These are phyloP conservation scores for Ctenosaura bakeri DNA, from an alignment of 2,797 vertebrate species.

Conservation along the genomic window DNA sequence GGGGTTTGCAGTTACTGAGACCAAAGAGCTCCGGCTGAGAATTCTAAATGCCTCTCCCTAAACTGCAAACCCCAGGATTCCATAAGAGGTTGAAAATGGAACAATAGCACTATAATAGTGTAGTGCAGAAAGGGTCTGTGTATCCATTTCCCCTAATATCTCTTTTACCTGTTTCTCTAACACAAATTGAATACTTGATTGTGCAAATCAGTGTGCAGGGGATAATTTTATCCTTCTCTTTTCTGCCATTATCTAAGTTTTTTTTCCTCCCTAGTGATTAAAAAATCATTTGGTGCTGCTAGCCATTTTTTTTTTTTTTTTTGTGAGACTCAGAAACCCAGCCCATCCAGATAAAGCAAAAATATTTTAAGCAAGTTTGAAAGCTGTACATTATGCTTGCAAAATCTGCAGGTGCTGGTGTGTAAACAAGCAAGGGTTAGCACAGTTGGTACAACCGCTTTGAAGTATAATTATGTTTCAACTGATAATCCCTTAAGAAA, in stretches of 20 bases:
- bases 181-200: neutral
- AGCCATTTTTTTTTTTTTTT: conserved; percentile 18
- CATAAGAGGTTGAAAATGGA: too few species aligned
- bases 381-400: conserved; percentile 20
- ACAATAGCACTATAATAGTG: too few species aligned
- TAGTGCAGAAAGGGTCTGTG: too few species aligned
- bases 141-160: neutral
- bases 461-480: conserved; percentile 28
- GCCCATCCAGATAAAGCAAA: conserved; percentile 28
- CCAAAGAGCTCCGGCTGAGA: too few species aligned
- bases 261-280: neutral
- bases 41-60: too few species aligned
- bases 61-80: too few species aligned
- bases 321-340: neutral
- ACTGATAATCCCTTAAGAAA: conserved; percentile 49
- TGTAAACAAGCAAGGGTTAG: neutral
- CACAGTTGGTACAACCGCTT: neutral
- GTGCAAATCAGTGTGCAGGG: neutral
- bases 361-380: conserved; percentile 2
- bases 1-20: too few species aligned
- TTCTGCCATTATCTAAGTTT: neutral
- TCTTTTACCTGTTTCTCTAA: neutral
- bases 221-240: neutral
- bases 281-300: conserved; percentile 15
- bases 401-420: conserved; percentile 9